Conservation (phyloP, 2,113 vertebrate species). For the Nannospalax galili region DNA sequence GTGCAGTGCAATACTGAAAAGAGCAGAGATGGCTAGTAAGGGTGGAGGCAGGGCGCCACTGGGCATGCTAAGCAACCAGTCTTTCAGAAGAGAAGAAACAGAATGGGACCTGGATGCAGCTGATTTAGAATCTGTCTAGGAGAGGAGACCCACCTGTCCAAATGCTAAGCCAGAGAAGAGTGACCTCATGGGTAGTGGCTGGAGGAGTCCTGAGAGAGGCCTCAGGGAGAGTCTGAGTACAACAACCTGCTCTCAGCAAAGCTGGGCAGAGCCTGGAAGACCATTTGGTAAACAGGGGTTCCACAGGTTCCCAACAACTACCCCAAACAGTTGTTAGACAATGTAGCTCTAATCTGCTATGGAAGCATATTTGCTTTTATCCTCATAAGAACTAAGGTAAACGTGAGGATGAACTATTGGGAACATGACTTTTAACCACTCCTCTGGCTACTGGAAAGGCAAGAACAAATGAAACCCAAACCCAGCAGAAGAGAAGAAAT, state of each 20-base stretch:
- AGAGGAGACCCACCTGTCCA: not conserved
- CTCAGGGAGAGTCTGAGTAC: too few species aligned
- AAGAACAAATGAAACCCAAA: too few species aligned
- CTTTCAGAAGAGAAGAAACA: not conserved
- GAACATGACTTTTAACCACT: not conserved
- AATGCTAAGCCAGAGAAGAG: not conserved
- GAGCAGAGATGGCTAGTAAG: not conserved
- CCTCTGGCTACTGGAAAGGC: not conserved
- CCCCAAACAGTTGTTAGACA: not conserved
- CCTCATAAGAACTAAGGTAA: not conserved
- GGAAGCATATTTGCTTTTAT: not conserved
- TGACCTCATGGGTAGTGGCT: fast-evolving
- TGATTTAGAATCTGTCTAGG: not conserved
- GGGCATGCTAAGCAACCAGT: not conserved
- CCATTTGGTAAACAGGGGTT: not conserved
- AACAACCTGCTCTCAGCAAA: not conserved
- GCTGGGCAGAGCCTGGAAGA: not conserved
- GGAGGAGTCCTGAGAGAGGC: not conserved
- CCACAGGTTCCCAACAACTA: not conserved
- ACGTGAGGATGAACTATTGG: not conserved
- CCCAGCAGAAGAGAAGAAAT: too few species aligned
- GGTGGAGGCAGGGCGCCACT: not conserved
- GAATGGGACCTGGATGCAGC: not conserved
- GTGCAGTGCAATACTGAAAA: not conserved
- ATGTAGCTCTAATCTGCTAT: not conserved